Conservation (phyloP, 2,888 invertebrate species). For the Parascotia fuliginaria region DNA sequence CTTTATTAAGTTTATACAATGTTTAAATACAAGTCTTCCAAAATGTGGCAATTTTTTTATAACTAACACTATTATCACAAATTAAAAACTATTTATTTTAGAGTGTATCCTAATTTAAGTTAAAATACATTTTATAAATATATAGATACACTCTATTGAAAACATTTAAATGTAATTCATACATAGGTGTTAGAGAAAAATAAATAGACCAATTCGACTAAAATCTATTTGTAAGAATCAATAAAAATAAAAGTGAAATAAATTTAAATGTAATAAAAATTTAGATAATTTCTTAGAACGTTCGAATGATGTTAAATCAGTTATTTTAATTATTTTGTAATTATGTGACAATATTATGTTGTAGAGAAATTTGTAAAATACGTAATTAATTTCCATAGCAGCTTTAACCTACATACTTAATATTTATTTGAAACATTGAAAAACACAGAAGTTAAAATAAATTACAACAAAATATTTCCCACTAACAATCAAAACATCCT, state of each 20-base stretch:
- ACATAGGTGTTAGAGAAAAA: constrained; percentile 30
- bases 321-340: constrained; percentile 18
- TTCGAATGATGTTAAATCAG: constrained; percentile 14
- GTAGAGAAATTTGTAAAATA: too few relatives aligned
- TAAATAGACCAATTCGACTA: constrained; percentile 48
- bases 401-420: too few relatives aligned
- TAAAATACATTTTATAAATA: background rate
- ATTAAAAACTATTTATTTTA: background rate
- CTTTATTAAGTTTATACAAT: constrained; percentile 4
- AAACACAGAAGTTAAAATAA: too few relatives aligned
- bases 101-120: background rate
- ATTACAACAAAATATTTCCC: too few relatives aligned
- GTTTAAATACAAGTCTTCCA: constrained; percentile 33
- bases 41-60: constrained; percentile 7
- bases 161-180: constrained; percentile 21
- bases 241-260: constrained; percentile 14
- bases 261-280: constrained; percentile 29
- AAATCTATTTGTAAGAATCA: constrained; percentile 38
- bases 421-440: too few relatives aligned
- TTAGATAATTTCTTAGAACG: constrained; percentile 21
- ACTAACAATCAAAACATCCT: background rate
- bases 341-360: constrained; percentile 37
- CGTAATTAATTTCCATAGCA: too few relatives aligned
- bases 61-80: background rate
- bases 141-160: constrained; percentile 9